Conservation (phyloP, 2,113 vertebrate genomes). For the Cyanocitta stelleri region DNA sequence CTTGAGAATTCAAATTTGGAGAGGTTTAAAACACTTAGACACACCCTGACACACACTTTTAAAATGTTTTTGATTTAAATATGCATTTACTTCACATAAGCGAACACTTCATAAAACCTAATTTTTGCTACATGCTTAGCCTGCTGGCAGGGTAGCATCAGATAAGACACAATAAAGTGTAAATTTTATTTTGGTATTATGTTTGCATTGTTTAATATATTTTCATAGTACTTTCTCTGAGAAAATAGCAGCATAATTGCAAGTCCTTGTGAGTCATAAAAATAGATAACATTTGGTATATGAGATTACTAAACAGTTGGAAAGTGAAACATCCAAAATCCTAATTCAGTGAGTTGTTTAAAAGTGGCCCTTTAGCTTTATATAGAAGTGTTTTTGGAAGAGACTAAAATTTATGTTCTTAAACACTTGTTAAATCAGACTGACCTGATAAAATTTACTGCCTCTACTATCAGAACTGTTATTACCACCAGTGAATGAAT, state of each 20-base stretch:
- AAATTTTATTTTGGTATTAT: background rate
- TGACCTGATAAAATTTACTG: background rate
- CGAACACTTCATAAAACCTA: background rate
- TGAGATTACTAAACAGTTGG: background rate
- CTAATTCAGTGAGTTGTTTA: background rate
- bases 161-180: background rate
- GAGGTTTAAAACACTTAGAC: background rate
- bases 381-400: background rate
- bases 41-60: background rate
- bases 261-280: background rate
- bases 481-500: background rate
- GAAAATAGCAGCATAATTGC: background rate
- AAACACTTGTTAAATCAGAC: background rate
- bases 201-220: background rate
- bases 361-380: background rate
- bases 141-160: background rate
- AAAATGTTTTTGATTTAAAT: background rate
- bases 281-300: background rate
- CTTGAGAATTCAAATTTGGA: background rate
- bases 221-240: background rate
- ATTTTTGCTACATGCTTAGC: background rate
- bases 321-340: background rate
- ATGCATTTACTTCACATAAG: background rate
- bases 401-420: background rate
- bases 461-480: background rate